These are phyloP conservation scores for Oscheius sp. DNA, from an alignment of 1,140 invertebrate genomes.

Conservation along the genomic window DNA sequence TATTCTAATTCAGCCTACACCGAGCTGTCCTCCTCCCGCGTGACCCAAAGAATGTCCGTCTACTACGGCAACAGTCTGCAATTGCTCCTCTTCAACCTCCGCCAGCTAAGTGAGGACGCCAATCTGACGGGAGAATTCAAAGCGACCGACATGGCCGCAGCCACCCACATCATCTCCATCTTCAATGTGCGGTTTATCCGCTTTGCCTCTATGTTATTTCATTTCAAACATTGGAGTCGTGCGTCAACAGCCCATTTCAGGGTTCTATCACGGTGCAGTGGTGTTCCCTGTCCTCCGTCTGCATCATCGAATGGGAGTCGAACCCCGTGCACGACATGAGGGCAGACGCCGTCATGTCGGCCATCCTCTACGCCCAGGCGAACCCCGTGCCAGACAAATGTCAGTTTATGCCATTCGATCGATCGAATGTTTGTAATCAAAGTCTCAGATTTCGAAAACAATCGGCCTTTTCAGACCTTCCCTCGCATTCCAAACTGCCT, in stretches of 20 bases:
- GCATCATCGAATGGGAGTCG: conserved; percentile 76
- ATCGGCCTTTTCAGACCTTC: conserved; percentile 37
- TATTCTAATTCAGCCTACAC: conserved; percentile 77
- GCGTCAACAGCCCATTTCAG: conserved; percentile 40
- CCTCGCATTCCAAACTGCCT: conserved; percentile 7
- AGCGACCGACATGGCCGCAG: background rate
- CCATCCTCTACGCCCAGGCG: conserved; percentile 53
- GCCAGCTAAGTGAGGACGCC: conserved; percentile 78
- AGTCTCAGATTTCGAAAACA: conserved; percentile 2
- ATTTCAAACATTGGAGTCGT: conserved; percentile 72
- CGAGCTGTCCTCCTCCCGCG: conserved; percentile 85
- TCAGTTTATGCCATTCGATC: conserved; percentile 11
- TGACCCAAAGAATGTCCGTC: conserved; percentile 84
- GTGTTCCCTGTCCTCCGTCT: conserved; percentile 29
- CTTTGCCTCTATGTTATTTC: conserved; percentile 78
- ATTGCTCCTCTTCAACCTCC: conserved; percentile 78
- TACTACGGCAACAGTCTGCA: conserved; percentile 77
- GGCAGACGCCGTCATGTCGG: conserved; percentile 86
- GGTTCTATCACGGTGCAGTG: conserved; percentile 30
- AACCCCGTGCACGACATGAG: conserved; percentile 96
- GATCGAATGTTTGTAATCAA: background rate
- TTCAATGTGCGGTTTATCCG: conserved; percentile 72
- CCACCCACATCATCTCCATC: conserved; percentile 63
- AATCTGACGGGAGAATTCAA: conserved; percentile 67
- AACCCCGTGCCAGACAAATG: conserved; percentile 56